phyloP scores from a whole-genome alignment of 2,113 vertebrate species.

The Lethenteron camtschaticum region DNA sequence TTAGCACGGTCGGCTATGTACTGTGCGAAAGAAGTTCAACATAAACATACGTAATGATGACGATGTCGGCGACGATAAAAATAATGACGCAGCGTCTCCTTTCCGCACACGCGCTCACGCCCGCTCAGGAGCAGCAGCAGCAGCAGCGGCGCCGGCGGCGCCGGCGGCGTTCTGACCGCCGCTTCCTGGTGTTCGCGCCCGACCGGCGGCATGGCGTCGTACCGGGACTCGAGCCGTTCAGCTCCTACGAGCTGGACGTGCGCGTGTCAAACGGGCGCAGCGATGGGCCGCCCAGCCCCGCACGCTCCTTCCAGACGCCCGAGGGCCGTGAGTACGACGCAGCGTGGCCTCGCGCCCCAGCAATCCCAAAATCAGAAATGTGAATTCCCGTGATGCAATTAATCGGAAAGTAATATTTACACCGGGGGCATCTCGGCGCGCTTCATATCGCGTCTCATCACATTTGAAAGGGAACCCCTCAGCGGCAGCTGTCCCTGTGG shows the following conservation, averaged over 20 bases:
- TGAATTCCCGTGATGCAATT: neutral
- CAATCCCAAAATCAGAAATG: conserved; percentile 9
- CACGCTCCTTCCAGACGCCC: conserved; percentile 44
- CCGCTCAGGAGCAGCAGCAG: too few relatives aligned
- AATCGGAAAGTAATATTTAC: neutral
- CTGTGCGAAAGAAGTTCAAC: too few relatives aligned
- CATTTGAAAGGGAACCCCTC: neutral
- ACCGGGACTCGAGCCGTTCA: conserved; percentile 57
- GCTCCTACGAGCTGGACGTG: conserved; percentile 49
- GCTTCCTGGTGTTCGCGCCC: conserved; percentile 41
- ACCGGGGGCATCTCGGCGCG: neutral
- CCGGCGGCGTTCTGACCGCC: too few relatives aligned
- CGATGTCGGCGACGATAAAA: too few relatives aligned
- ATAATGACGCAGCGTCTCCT: too few relatives aligned
- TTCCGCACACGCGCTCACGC: too few relatives aligned
- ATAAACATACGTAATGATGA: too few relatives aligned
- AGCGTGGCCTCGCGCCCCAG: conserved; percentile 12
- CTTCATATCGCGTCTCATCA: neutral
- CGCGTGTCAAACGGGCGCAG: conserved; percentile 61
- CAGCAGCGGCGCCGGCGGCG: too few relatives aligned
- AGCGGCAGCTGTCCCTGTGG: neutral
- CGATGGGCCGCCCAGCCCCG: conserved; percentile 49
- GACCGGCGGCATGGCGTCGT: conserved; percentile 57
- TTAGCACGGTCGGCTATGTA: too few relatives aligned
- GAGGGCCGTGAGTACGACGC: conserved; percentile 45